These are phyloP conservation scores for Anser cygnoides DNA, from an alignment of 2,113 vertebrate genomes.

Conservation along the genomic window DNA sequence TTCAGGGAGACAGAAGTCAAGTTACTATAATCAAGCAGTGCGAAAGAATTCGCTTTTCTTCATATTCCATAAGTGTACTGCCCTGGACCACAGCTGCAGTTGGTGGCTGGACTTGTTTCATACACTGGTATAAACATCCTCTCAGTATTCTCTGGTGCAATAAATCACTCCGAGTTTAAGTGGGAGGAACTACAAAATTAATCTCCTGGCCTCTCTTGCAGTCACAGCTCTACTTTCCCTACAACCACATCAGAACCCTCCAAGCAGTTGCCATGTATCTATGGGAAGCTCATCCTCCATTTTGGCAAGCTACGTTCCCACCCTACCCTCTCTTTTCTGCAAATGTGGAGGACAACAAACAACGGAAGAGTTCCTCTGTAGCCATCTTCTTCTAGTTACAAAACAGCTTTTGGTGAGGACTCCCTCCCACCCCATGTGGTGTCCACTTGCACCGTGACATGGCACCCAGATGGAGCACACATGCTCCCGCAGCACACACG, in stretches of 20 bases:
- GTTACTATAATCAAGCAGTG: not conserved
- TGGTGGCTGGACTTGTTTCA: not conserved
- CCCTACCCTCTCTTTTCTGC: not conserved
- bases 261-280: not conserved
- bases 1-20: not conserved
- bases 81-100: not conserved
- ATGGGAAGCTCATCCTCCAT: not conserved
- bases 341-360: not conserved
- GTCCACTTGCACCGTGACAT: not conserved
- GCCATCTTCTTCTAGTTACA: not conserved
- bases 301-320: not conserved
- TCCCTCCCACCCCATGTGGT: not conserved
- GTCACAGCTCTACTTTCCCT: constrained; percentile 14
- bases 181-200: constrained; percentile 4
- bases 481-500: not conserved
- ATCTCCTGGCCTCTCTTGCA: not conserved
- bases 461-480: not conserved
- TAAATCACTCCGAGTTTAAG: constrained; percentile 16
- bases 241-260: not conserved
- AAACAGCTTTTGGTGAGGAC: not conserved
- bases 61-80: not conserved
- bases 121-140: constrained; percentile 14
- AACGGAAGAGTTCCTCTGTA: not conserved
- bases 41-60: not conserved
- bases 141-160: not conserved